Evolutionary conservation across 2,797 vertebrate genomes (phyloP), one percentile per base, ranked within the genome.

Genomic region (Ceyx erithaca): DNA sequence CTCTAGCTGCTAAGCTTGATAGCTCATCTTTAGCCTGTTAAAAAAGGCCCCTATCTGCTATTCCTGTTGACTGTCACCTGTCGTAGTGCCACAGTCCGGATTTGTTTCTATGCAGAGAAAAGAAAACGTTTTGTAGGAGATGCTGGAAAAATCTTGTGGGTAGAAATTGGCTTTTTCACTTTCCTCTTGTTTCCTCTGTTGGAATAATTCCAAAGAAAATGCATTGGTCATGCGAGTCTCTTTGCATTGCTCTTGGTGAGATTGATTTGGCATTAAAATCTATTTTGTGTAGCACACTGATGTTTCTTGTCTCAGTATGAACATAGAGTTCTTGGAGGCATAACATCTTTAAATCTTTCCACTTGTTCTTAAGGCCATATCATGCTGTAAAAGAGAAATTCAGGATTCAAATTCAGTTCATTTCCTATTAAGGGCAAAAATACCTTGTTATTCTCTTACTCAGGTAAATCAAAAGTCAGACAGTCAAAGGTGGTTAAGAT

Each of bases 241-340:
- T 93, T 70, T 95, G 71, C 75, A 71, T 94, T 1, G 15, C 85
- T 90, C 75, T 88, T 92, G 49, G 45, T 91, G 87, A 82, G 91
- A 91, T 88, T 86, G 87, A 95, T 93, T 92, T 94, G 94, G 64
- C 83, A 91, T 95, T 94, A 96, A 92, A 93, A 91, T 90, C 80
- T 94, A 33, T 94, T 95, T 84, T 93, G 71, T 85, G 52, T 93
- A 77, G 73, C 70, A 90, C 71, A 68, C 59, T 93, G 87, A 83
- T 92, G 85, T 93, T 94, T 88, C 73, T 77, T 88, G 83, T 93
- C 80, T 89, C 67, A 49, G 45, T 87, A 73, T 76, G 80, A 92
- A 86, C 40, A 28, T 13, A 61, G 52, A 84, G 68, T 92, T 96
- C 85, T 96, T 40, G 46, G 57, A 94, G 54, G 80, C 87, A 61